A percentile compares a stretch with the other conserved stretches of the same genome.
phyloP scores from a whole-genome alignment of 2,888 invertebrate species.

The Shargacucullia verbasci region DNA sequence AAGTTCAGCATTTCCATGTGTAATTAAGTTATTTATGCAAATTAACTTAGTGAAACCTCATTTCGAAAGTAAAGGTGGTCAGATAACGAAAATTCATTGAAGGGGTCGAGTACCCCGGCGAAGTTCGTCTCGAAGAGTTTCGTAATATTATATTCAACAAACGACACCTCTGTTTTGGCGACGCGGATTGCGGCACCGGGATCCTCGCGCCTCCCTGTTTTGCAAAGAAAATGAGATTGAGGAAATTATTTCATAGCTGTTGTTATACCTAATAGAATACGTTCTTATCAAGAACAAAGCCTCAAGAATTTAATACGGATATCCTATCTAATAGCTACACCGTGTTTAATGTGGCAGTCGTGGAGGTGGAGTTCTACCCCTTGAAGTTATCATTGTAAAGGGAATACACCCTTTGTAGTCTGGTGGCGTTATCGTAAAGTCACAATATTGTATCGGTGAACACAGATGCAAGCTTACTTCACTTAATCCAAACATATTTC shows the following conservation, averaged over 20 bases:
- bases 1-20: too few relatives aligned
- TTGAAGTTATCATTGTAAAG: constrained; percentile 32
- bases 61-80: constrained; percentile 12
- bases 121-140: constrained; percentile 15
- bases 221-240: constrained; percentile 39
- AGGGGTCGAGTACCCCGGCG: constrained; percentile 7
- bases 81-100: constrained; percentile 23
- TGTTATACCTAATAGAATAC: constrained; percentile 22
- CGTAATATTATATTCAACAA: constrained; percentile 45
- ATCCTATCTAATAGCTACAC: constrained; percentile 7
- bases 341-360: constrained; percentile 16
- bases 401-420: constrained; percentile 21
- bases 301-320: constrained; percentile 28
- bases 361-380: constrained; percentile 8
- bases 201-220: constrained; percentile 10
- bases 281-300: constrained; percentile 28
- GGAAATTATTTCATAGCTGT: constrained; percentile 37
- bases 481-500: constrained; percentile 21
- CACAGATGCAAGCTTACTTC: constrained; percentile 25
- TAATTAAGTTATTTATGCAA: constrained; percentile 5
- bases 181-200: constrained; percentile 3
- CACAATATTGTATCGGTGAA: constrained; percentile 23
- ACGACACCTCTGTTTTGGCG: constrained; percentile 40
- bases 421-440: constrained; percentile 23
- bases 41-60: background rate